These are phyloP conservation scores for Carcharodon carcharias DNA, from an alignment of 2,797 vertebrate species.

Conservation along the genomic window DNA sequence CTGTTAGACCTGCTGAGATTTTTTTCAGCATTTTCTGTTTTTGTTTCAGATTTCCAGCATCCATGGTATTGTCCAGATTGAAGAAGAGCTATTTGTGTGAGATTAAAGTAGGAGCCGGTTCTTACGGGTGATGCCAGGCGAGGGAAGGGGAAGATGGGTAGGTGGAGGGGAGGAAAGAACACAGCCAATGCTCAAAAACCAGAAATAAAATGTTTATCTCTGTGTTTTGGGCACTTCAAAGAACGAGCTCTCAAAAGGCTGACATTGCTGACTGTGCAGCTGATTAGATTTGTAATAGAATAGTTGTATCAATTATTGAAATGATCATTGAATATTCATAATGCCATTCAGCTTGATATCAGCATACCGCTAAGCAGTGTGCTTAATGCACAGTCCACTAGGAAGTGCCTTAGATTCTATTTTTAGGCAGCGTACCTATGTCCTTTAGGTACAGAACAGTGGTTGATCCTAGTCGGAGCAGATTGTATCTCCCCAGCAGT, in stretches of 20 bases:
- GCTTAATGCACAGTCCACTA: conserved; percentile 5
- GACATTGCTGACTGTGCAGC: neutral
- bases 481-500: conserved; percentile 5
- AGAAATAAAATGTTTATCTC: neutral
- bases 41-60: too few relatives aligned
- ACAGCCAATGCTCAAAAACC: neutral
- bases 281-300: conserved; percentile 35
- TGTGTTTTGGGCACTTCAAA: neutral
- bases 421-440: neutral
- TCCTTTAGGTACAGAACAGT: neutral
- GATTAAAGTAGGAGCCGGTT: neutral
- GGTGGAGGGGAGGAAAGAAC: neutral
- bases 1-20: too few relatives aligned
- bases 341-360: conserved; percentile 27
- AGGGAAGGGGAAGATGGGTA: neutral
- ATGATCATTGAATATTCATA: conserved; percentile 29
- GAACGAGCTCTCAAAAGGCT: neutral
- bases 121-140: neutral
- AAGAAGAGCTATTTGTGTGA: neutral
- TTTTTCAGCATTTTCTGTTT: too few relatives aligned
- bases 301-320: conserved; percentile 37
- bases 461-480: neutral
- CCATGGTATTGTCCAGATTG: neutral
- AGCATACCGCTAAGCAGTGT: neutral
- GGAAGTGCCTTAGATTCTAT: neutral